A percentile compares a stretch with the other conserved stretches of the same genome.
phyloP scores from a whole-genome alignment of 2,888 invertebrate species.

The Aphelenchoides bicaudatus region DNA sequence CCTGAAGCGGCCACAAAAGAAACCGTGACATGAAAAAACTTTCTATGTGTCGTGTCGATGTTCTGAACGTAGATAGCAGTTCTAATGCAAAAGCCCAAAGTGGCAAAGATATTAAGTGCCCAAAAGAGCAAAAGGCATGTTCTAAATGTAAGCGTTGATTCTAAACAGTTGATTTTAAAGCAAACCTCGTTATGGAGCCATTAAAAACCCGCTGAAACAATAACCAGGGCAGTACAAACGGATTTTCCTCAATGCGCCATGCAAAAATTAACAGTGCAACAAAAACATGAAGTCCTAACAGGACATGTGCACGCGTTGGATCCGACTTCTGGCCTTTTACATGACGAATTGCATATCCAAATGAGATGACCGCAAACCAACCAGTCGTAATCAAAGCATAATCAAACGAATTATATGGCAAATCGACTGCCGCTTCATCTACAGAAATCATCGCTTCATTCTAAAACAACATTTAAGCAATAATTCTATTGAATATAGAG shows the following conservation, averaged over 20 bases:
- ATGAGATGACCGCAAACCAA: background rate
- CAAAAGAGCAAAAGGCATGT: conserved; percentile 48
- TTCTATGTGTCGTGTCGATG: conserved; percentile 40
- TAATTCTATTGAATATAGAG: no score
- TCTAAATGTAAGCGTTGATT: conserved; percentile 30
- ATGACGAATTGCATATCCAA: background rate
- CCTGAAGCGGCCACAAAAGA: conserved; percentile 52
- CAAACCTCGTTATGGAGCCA: background rate
- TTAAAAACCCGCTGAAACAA: conserved; percentile 15
- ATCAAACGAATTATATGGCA: background rate
- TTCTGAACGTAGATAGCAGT: conserved; percentile 22
- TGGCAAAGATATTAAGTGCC: conserved; percentile 41
- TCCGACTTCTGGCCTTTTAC: background rate
- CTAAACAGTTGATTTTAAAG: background rate
- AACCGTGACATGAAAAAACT: conserved; percentile 59
- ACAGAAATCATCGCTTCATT: no score
- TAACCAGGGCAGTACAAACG: conserved; percentile 1
- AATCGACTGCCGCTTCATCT: no score
- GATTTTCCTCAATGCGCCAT: conserved; percentile 9
- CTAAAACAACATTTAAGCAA: no score
- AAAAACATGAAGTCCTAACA: conserved; percentile 15
- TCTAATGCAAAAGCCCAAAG: conserved; percentile 44
- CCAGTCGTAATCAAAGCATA: background rate
- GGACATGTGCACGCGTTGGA: conserved; percentile 2
- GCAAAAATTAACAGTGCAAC: conserved; percentile 17